Evolutionary conservation across 2,888 invertebrate species (phyloP), one percentile per base, ranked within the genome.

Genomic region (Epsilonema sp.): DNA sequence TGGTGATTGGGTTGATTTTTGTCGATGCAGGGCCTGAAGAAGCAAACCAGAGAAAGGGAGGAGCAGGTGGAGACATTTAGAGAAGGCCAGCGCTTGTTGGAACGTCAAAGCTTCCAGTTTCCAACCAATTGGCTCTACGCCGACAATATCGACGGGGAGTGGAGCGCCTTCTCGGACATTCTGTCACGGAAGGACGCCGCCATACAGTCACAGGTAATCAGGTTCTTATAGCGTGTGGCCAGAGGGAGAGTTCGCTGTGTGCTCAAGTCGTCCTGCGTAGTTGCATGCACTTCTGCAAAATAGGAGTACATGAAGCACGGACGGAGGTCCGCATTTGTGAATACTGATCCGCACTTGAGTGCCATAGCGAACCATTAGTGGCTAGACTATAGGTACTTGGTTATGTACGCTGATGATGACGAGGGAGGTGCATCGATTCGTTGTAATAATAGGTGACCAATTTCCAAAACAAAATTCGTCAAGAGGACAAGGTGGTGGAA

Each of bases 111-210:
- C 52, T 97, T 94, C 75, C 94, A 94, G 69, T 94, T 99, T 68
- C 97, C 97, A 13, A 77, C 79, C 44, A 80, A 79, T 58, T 99
- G 99, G 99, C 71, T 97, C 52, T 90, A 97, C 65, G 90, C 92
- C 39, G 97, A 99, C 67, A 90, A 94, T 65, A 82, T 99, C 49
- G 94, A 97, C 69, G 97, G 97, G 1, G 99, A 99, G 74, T 99
- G 97, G 97, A 84, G 87, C 41, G 94, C 97, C 0, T 94, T 99
- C 65, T 87, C 86, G 64, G 97, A 99, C 70, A 97, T 99, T 51
- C 86, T 99, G 69, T 83, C 86, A 64, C 78, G 97, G 47, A 97
- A 97, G 70, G 94, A 97, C 66, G 82, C 86, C 0, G 83, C 86
- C 38, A 92, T 92, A 58, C 90, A 90, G 65, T 83, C 84, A 1